These are phyloP conservation scores for Gymnothorax reevesii DNA, from an alignment of 2,797 vertebrate genomes.

Conservation along the genomic window DNA sequence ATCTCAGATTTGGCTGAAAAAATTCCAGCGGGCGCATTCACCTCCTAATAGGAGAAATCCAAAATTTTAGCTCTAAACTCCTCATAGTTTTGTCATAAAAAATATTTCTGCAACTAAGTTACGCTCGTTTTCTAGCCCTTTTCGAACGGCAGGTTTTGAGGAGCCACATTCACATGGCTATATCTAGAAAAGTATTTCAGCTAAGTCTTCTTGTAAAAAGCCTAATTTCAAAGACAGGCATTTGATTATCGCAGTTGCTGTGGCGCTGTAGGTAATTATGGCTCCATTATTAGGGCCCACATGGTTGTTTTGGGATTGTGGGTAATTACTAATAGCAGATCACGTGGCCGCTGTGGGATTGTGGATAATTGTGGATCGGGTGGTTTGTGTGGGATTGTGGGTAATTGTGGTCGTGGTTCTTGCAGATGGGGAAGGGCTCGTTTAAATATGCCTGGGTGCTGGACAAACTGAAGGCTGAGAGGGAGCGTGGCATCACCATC, in stretches of 20 bases:
- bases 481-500: constrained; percentile 5
- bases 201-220: too few species aligned
- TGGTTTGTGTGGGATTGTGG: neutral
- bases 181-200: too few species aligned
- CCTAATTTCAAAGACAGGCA: too few species aligned
- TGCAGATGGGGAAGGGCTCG: constrained; percentile 3
- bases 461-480: constrained; percentile 3
- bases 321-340: neutral
- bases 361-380: neutral
- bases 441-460: constrained; percentile 6
- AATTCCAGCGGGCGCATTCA: too few species aligned
- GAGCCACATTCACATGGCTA: too few species aligned
- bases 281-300: neutral
- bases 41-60: too few species aligned
- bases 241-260: neutral
- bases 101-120: too few species aligned
- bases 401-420: neutral
- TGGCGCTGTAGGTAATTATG: neutral
- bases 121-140: too few species aligned
- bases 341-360: neutral
- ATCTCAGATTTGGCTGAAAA: too few species aligned
- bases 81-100: too few species aligned
- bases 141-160: too few species aligned
- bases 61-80: too few species aligned
- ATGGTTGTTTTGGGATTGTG: neutral